Conservation (phyloP, 2,888 invertebrate species). For the Pristionchus entomophagus region DNA sequence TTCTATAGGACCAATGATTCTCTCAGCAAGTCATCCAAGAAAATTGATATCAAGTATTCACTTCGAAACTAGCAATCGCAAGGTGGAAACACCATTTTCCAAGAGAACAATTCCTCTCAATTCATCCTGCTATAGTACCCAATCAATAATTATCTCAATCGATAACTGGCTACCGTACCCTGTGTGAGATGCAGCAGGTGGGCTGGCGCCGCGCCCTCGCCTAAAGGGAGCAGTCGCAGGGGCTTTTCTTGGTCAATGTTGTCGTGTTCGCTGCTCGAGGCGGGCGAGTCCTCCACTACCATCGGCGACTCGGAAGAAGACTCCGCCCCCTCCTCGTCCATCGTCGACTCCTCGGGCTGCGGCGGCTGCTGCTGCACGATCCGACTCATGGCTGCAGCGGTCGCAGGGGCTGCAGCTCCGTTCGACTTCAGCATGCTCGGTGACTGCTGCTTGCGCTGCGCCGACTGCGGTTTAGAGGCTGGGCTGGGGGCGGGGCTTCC, state of each 20-base stretch:
- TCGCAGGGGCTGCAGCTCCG: neutral
- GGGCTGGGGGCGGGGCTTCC: neutral
- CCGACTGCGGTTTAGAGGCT: neutral
- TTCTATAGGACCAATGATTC: no score
- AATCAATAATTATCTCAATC: neutral
- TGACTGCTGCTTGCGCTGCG: neutral
- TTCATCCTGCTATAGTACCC: neutral
- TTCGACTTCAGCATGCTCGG: neutral
- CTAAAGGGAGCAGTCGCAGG: conserved; percentile 41
- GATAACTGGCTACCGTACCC: neutral
- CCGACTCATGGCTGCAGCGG: no score
- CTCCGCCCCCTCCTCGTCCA: neutral
- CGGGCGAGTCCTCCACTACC: neutral
- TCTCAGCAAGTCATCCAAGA: no score
- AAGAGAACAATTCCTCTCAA: no score
- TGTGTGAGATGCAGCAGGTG: conserved; percentile 39
- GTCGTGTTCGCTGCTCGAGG: conserved; percentile 10
- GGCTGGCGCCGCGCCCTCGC: neutral
- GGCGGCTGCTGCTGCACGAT: neutral
- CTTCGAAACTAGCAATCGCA: no score
- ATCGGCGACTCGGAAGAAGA: neutral
- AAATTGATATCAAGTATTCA: no score
- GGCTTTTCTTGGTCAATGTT: neutral
- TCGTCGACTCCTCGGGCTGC: neutral
- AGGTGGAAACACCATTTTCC: no score